Evolutionary conservation across 2,888 invertebrate species (phyloP).

Genomic region (Eupithecia exiguata): DNA sequence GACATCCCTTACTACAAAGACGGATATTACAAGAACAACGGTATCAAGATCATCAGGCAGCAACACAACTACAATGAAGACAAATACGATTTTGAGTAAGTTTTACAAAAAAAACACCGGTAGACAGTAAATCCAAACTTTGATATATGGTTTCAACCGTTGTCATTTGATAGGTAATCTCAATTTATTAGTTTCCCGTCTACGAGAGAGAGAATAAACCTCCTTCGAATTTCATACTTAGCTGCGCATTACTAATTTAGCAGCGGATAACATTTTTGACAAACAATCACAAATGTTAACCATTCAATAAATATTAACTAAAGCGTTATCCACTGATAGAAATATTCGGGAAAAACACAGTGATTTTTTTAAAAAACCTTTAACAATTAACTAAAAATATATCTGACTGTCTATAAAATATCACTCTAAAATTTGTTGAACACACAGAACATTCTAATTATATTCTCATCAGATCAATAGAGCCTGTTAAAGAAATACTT

Average conservation of each 20-base stretch:
- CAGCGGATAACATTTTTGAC: slow-evolving; percentile 30
- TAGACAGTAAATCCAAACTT: slow-evolving; percentile 16
- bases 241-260: slow-evolving; percentile 53
- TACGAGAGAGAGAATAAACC: slow-evolving; percentile 45
- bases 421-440: background rate
- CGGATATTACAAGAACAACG: slow-evolving; percentile 80
- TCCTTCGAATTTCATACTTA: slow-evolving; percentile 58
- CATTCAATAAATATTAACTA: slow-evolving; percentile 20
- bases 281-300: background rate
- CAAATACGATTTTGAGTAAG: slow-evolving; percentile 82
- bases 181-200: slow-evolving; percentile 60
- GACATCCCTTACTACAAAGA: slow-evolving; percentile 77
- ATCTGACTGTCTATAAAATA: background rate
- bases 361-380: background rate
- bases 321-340: background rate
- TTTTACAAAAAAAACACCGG: slow-evolving; percentile 13
- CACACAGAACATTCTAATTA: background rate
- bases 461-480: background rate
- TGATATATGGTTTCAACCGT: slow-evolving; percentile 49
- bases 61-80: slow-evolving; percentile 79
- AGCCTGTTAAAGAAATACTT: slow-evolving; percentile 35
- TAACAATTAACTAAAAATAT: background rate
- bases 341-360: background rate
- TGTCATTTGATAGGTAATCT: slow-evolving; percentile 41
- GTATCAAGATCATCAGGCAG: slow-evolving; percentile 79